phyloP scores from a whole-genome alignment of 2,113 vertebrate genomes.

The Scomber scombrus region DNA sequence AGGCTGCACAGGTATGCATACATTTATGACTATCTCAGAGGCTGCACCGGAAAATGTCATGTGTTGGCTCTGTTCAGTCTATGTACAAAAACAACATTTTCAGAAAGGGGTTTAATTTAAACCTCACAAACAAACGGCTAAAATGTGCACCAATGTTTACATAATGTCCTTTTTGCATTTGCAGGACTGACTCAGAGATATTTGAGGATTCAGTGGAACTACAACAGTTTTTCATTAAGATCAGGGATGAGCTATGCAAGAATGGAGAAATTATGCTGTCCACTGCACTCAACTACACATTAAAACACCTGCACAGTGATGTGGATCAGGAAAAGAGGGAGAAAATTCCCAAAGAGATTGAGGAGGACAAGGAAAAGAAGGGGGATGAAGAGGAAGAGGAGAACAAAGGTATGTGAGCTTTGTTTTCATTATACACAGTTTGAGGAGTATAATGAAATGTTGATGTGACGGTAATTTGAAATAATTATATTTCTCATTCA shows the following conservation, averaged over 20 bases:
- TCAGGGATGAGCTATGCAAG: slow-evolving; percentile 98
- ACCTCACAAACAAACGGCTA: neutral
- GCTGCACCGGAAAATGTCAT: neutral
- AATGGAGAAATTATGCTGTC: slow-evolving; percentile 97
- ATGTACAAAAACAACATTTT: neutral
- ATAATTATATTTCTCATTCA: slow-evolving; percentile 32
- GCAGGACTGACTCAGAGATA: slow-evolving; percentile 97
- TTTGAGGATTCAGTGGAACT: slow-evolving; percentile 97
- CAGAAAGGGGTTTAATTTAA: neutral
- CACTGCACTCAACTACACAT: slow-evolving; percentile 93
- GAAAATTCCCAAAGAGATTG: slow-evolving; percentile 96
- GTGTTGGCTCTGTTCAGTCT: neutral
- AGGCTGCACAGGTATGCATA: slow-evolving; percentile 90
- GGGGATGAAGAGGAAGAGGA: slow-evolving; percentile 85
- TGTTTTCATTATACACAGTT: neutral
- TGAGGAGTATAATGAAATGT: neutral
- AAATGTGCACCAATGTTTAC: neutral
- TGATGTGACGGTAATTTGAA: neutral
- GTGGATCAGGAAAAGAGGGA: slow-evolving; percentile 98
- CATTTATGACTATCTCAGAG: neutral
- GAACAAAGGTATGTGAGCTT: slow-evolving; percentile 86
- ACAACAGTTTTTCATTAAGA: slow-evolving; percentile 98
- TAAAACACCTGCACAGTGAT: slow-evolving; percentile 94
- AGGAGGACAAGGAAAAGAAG: slow-evolving; percentile 94
- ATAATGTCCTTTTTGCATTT: slow-evolving; percentile 28